Base-by-base conservation (phyloP, 2,113 vertebrate species). In the Sisor rabdophorus region DNA sequence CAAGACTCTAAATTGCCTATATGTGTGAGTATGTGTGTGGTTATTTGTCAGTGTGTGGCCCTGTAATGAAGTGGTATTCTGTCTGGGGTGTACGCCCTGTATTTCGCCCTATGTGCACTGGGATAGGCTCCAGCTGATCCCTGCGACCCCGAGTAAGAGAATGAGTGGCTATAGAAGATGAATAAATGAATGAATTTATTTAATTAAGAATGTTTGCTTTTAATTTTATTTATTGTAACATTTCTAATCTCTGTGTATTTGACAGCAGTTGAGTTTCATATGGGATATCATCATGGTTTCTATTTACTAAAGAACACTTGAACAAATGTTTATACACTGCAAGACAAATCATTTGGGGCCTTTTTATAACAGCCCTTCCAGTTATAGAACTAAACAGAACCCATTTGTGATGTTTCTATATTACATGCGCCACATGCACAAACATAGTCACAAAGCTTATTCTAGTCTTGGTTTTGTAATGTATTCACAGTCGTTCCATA, bases 281-380 rank as follows among this genome's bases (percentile, higher is more conserved):
- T 59, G 53, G 63, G 24, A 76, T 26, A 50, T 24, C 13, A 26
- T n/a, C 19, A 13, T 52, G 52, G 58, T 61, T 73, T 71, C 68
- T 47, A 9, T 71, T 78, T 40, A 52, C 32, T 63, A 11, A 53
- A 63, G 70, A 63, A 71, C 44, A 77, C 24, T 68, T 47, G 22
- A 76, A 58, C 52, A 76, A 65, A 65, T 76, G 73, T 65, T 76
- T 76, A 32, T 30, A 67, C 56, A 53, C n/a, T 74, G 7, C 53
- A 28, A 52, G 47, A 52, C 36, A 55, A 59, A 74, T 63, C 58
- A 63, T 32, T 74, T 76, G 36, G 53, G 60, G 60, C 67, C 68
- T n/a, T 47, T 54, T n/a, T 47, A 44, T 52, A 48, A 40, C n/a
- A 61, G 19, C 32, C 47, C 53, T 54, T 44, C 13, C 65, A 22